Evolutionary conservation across 2,113 vertebrate genomes (phyloP).

Genomic region (Tauraco erythrolophus): DNA sequence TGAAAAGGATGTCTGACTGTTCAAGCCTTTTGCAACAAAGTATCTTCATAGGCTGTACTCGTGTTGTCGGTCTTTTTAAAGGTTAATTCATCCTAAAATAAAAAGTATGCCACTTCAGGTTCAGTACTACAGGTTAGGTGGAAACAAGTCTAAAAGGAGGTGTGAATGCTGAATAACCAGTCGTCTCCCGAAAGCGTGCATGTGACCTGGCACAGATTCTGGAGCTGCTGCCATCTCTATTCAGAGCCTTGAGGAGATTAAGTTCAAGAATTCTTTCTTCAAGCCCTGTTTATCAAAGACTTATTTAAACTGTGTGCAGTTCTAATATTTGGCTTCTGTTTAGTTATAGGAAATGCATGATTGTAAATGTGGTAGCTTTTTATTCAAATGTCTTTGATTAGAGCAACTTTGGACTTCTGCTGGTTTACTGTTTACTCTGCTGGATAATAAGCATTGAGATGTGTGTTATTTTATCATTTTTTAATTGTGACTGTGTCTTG

Average conservation of each 20-base stretch:
- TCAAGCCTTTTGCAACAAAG: neutral
- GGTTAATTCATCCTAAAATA: neutral
- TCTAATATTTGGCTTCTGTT: neutral
- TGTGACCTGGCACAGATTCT: neutral
- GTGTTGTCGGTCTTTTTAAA: neutral
- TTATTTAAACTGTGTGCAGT: neutral
- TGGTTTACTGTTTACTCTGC: neutral
- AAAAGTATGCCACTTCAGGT: neutral
- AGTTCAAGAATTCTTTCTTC: neutral
- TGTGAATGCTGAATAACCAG: constrained; percentile 9
- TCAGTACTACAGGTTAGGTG: neutral
- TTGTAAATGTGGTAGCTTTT: neutral
- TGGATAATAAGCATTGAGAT: neutral
- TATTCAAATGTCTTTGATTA: neutral
- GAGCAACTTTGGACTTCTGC: neutral
- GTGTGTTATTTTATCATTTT: neutral
- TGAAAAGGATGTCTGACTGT: neutral
- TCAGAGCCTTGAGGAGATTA: constrained; percentile 31
- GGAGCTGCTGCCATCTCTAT: constrained; percentile 10
- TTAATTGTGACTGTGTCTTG: neutral
- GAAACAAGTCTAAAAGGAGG: neutral
- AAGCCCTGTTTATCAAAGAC: neutral
- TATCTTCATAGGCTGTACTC: neutral
- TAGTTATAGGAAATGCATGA: neutral
- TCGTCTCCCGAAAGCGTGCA: neutral